Evolutionary conservation across 1,140 invertebrate species (phyloP).

Genomic region (Apis florea): DNA sequence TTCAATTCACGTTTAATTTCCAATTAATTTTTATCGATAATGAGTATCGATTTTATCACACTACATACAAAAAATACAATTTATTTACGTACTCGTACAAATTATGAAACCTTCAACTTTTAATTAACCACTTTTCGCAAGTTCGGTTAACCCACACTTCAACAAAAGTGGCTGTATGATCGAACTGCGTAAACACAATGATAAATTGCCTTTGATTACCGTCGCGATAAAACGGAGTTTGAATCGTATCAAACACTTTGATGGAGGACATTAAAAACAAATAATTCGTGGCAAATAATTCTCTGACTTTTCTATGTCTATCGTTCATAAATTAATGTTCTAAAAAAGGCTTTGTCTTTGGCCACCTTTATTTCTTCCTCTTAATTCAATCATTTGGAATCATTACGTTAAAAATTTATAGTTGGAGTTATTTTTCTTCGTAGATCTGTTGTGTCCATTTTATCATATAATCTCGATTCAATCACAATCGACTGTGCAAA

Average conservation of each 20-base stretch:
- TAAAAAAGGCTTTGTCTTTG: not conserved
- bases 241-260: not conserved
- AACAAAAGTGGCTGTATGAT: not conserved
- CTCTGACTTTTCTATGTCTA: too few species aligned
- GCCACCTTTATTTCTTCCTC: not conserved
- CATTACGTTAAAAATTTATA: not conserved
- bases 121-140: not conserved
- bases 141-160: not conserved
- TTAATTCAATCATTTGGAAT: not conserved
- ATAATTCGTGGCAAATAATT: too few species aligned
- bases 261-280: not conserved
- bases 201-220: conserved; percentile 21
- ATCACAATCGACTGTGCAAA: not conserved
- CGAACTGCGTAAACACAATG: not conserved
- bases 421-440: not conserved
- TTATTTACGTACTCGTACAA: not conserved
- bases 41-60: not conserved
- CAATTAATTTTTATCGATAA: not conserved
- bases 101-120: not conserved
- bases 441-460: not conserved
- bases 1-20: too few species aligned
- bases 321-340: not conserved
- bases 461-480: not conserved
- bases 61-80: not conserved
- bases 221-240: conserved; percentile 19